Conservation (phyloP, 2,888 invertebrate genomes). For the Tridacna crocea region DNA sequence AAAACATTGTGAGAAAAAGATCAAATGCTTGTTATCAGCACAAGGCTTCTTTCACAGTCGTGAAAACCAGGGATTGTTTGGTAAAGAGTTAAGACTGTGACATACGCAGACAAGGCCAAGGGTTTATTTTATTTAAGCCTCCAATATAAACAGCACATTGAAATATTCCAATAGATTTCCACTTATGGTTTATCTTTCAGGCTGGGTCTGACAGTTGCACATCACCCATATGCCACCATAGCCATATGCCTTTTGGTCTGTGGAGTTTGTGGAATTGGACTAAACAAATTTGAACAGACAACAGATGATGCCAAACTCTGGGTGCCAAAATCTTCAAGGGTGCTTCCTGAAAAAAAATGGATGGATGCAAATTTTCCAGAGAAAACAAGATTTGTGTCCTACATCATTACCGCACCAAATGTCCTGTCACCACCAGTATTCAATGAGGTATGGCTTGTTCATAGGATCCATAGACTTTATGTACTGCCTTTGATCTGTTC, state of each 20-base stretch:
- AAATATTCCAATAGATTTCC: too few species aligned
- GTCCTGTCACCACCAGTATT: slow-evolving; percentile 67
- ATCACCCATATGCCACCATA: slow-evolving; percentile 70
- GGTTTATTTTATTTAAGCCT: too few species aligned
- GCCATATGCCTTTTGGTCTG: slow-evolving; percentile 65
- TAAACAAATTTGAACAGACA: slow-evolving; percentile 72
- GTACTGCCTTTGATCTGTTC: too few species aligned
- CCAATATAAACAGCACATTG: too few species aligned
- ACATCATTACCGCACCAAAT: slow-evolving; percentile 65
- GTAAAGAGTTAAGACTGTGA: too few species aligned
- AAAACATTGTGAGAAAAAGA: too few species aligned
- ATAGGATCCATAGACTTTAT: too few species aligned
- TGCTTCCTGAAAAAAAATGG: slow-evolving; percentile 74
- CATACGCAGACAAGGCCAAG: too few species aligned
- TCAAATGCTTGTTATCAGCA: too few species aligned
- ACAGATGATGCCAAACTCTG: slow-evolving; percentile 74
- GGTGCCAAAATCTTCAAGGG: slow-evolving; percentile 73
- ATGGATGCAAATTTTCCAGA: slow-evolving; percentile 71
- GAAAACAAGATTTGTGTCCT: slow-evolving; percentile 69
- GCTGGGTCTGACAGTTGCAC: slow-evolving; percentile 71
- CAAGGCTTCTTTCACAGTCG: too few species aligned
- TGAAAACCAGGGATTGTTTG: too few species aligned
- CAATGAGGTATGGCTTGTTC: slow-evolving; percentile 65
- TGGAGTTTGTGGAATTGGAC: slow-evolving; percentile 74
- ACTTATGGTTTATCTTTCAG: slow-evolving; percentile 51